These are phyloP conservation scores for Pavo muticus DNA, from an alignment of 2,113 vertebrate genomes.

Conservation along the genomic window DNA sequence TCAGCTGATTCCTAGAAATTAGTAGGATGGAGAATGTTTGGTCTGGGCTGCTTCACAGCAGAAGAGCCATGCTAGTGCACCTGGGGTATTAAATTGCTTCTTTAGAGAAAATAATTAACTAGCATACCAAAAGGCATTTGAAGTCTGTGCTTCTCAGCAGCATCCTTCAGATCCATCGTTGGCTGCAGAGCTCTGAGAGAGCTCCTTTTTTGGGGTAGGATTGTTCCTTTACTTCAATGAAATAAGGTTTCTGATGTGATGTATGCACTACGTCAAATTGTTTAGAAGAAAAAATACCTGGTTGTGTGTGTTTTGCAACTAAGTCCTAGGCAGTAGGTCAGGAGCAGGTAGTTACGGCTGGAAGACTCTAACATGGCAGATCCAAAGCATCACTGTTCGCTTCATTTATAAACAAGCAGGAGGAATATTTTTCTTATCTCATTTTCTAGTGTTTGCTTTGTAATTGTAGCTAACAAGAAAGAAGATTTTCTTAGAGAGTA, in stretches of 20 bases:
- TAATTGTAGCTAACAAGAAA: slow-evolving; percentile 32
- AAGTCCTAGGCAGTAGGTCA: background rate
- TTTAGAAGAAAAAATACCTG: background rate
- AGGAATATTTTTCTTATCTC: background rate
- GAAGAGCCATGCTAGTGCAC: slow-evolving; percentile 63
- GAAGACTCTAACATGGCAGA: background rate
- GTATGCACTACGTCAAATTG: background rate
- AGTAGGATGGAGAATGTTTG: slow-evolving; percentile 69
- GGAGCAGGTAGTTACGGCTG: background rate
- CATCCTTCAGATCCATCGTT: background rate
- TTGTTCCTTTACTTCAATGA: background rate
- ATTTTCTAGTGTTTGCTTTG: background rate
- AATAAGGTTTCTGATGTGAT: background rate
- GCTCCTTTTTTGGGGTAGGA: background rate
- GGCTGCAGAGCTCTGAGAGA: slow-evolving; percentile 19
- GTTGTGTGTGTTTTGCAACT: background rate
- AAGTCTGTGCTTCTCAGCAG: slow-evolving; percentile 64
- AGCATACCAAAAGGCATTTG: slow-evolving; percentile 65
- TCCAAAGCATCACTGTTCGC: background rate
- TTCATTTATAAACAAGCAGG: background rate
- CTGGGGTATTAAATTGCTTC: slow-evolving; percentile 83
- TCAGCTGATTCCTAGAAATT: slow-evolving; percentile 52
- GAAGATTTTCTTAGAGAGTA: slow-evolving; percentile 1
- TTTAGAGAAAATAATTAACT: slow-evolving; percentile 77
- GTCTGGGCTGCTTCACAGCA: slow-evolving; percentile 67